Base-by-base conservation (phyloP, 2,888 invertebrate genomes). In the Unio pictorum region DNA sequence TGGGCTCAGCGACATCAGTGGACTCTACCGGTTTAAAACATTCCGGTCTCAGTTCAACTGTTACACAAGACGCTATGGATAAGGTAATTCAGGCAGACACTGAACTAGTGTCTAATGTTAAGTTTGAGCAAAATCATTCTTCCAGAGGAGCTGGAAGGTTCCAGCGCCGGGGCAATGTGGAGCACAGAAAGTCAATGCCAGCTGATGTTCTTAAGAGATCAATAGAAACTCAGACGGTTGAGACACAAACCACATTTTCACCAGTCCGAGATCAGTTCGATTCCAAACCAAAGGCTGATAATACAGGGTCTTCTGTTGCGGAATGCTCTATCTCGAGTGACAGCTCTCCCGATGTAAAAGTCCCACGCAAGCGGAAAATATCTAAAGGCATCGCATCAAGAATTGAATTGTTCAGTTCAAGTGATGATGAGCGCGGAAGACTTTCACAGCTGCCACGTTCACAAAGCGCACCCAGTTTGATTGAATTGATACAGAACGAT, bases 391-490 rank as follows among this genome's bases (percentile, higher is more conserved):
- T 87, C 18, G 84, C 85, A 3, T 79, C 80, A 74, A 83, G 85
- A 70, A 74, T 87, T 55, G 83, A 86, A 30, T 70, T 84, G 56
- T 85, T 87, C 67, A 84, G 81, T 66, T 80, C 85, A 8, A 84
- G 86, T 67, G 85, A 85, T 28, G 85, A 85, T 45, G 85, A 83
- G 55, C 67, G 74, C 4, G 71, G 72, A n/a, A 70, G 72, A 18
- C 69, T 68, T 20, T 69, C 75, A 57, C 75, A 70, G 28, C 68
- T 83, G 1, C 78, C 78, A 45, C 85, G 82, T 67, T 86, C 88
- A 15, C 72, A 77, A n/a, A 85, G 85, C 74, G 85, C 86, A 3
- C 88, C 88, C 7, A 86, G 88, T 67, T 73, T 88, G 34, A 80
- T 77, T 17, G 81, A 80, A 15, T 66, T 80, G 7, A 76, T 78